Conservation (phyloP, 2,888 invertebrate species). For the Acronicta alni region DNA sequence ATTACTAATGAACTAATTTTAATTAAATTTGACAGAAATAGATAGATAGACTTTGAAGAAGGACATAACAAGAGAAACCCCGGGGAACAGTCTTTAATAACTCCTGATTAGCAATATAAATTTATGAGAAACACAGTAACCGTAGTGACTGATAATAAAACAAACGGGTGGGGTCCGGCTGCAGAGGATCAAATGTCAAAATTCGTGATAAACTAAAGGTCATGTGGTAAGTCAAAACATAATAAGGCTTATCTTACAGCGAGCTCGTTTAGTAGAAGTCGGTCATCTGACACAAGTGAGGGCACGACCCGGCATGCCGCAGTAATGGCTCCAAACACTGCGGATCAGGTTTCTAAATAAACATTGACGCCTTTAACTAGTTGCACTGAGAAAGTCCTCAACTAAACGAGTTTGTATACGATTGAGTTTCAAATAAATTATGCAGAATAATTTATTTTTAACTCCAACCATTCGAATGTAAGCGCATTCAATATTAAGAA, state of each 20-base stretch:
- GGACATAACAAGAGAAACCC: too few species aligned
- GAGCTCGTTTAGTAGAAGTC: slow-evolving; percentile 72
- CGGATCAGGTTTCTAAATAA: slow-evolving; percentile 61
- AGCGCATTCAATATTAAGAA: slow-evolving; percentile 31
- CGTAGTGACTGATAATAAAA: slow-evolving; percentile 28
- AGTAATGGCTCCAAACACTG: slow-evolving; percentile 60
- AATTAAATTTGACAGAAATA: too few species aligned
- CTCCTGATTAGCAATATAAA: slow-evolving; percentile 18
- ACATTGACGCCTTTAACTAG: slow-evolving; percentile 50
- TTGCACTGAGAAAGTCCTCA: slow-evolving; percentile 32
- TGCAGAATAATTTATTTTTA: slow-evolving; percentile 29
- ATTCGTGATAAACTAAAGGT: slow-evolving; percentile 72
- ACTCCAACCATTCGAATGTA: slow-evolving; percentile 21
- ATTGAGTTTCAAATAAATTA: slow-evolving; percentile 31
- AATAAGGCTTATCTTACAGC: slow-evolving; percentile 70
- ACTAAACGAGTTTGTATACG: slow-evolving; percentile 26
- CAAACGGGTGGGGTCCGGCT: slow-evolving; percentile 59
- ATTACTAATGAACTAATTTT: too few species aligned
- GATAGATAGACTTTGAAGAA: too few species aligned
- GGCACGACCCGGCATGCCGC: slow-evolving; percentile 55
- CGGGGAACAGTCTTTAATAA: slow-evolving; percentile 5
- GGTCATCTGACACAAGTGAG: slow-evolving; percentile 68
- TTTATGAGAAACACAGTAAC: slow-evolving; percentile 14
- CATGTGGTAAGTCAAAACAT: slow-evolving; percentile 73
- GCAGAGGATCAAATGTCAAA: slow-evolving; percentile 71